Conservation (phyloP, 2,113 vertebrate species). For the Sciurus niger region DNA sequence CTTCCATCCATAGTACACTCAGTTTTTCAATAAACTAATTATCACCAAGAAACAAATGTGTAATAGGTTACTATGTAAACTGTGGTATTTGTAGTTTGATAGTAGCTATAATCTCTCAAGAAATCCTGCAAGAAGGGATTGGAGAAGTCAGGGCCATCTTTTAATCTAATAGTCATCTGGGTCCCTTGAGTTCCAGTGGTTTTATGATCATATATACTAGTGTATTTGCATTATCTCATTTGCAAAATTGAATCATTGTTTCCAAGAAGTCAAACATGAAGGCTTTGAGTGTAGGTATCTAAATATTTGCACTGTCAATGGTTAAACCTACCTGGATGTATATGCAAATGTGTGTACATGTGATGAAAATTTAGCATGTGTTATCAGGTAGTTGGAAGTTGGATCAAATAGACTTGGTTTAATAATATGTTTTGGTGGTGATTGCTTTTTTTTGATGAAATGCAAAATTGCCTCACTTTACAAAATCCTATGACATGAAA, state of each 20-base stretch:
- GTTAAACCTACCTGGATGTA: neutral
- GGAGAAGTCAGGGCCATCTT: neutral
- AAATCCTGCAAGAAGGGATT: neutral
- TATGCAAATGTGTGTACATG: neutral
- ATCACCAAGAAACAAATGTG: neutral
- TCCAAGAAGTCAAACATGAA: neutral
- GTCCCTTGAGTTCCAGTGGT: neutral
- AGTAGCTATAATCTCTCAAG: neutral
- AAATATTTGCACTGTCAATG: constrained; percentile 4
- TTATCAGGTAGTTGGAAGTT: neutral
- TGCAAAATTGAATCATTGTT: constrained; percentile 49
- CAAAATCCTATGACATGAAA: constrained; percentile 7
- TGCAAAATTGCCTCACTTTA: neutral
- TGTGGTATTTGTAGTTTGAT: neutral
- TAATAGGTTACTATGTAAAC: neutral
- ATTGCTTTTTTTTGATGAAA: neutral
- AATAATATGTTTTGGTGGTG: neutral
- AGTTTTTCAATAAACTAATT: constrained; percentile 24
- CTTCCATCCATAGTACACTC: neutral
- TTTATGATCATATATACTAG: neutral
- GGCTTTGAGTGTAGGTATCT: neutral
- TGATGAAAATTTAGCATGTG: neutral
- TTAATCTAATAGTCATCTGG: neutral
- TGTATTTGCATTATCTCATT: neutral
- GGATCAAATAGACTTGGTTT: neutral